Evolutionary conservation across 1,140 invertebrate genomes (phyloP), one percentile per base, ranked within the genome.

Genomic region (Drosophila carrolli): DNA sequence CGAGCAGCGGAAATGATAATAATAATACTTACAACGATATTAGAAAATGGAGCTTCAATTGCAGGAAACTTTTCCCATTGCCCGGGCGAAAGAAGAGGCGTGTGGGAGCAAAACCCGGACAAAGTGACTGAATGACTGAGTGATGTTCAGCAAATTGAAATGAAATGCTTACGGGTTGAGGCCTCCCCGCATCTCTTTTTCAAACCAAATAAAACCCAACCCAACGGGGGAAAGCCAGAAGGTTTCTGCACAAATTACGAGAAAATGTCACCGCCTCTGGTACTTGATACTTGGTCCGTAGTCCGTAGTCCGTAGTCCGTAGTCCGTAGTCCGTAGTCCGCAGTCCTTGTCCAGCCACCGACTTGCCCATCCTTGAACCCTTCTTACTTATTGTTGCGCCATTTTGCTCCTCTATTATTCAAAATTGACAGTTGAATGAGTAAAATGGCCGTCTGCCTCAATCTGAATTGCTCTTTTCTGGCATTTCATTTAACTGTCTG

Each of bases 341-440:
- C 8, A 27, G 27, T 48, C 50, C 40, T 44, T 37, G 63, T 43
- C 29, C 35, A 66, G 50, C 40, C 43, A 58, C 50, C 16, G 41
- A 32, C 23, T 47, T 16, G 13, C 8, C 41, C 37, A n/a, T 48
- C 5, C 8, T 4, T 1, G 4, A 37, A 1, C 29, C 11, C 2
- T n/a, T 29, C 35, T 41, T 35, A 35, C 50, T 60, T 66, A 89
- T 88, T 83, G 83, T 89, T 84, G 76, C 79, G 76, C 78, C 83
- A 89, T 80, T 89, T 88, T 83, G 77, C 74, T 84, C 73, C 61
- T 84, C 81, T 80, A 84, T 90, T 89, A 89, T 89, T 89, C 85
- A 90, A 89, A 89, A 89, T 84, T 90, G 85, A 84, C 80, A 89
- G 85, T 74, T 88, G 85, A 88, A 80, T 89, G 81, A 79, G 81